These are phyloP conservation scores for Ericerus pela DNA, from an alignment of 1,140 invertebrate genomes.

Conservation along the genomic window DNA sequence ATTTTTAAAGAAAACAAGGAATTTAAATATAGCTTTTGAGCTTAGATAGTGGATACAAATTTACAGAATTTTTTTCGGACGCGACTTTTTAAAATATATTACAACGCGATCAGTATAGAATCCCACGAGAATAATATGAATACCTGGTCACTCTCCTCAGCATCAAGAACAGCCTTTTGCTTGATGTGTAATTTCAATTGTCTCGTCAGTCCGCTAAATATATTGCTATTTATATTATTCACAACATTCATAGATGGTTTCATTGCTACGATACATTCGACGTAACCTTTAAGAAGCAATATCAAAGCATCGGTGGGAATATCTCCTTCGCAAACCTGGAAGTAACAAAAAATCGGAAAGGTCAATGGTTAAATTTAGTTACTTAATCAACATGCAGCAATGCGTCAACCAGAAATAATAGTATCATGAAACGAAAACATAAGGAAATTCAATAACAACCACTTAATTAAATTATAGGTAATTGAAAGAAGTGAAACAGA, in stretches of 20 bases:
- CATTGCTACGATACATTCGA: neutral
- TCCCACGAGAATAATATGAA: no score
- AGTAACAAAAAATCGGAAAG: slow-evolving; percentile 17
- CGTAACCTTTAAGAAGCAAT: neutral
- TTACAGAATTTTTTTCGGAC: no score
- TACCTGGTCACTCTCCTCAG: no score
- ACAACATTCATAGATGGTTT: neutral
- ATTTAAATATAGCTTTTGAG: no score
- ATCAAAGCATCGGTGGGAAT: slow-evolving; percentile 37
- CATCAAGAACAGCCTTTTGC: neutral
- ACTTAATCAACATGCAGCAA: neutral
- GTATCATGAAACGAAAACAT: neutral
- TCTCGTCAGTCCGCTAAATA: neutral
- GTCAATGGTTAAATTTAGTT: neutral
- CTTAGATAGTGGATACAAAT: no score
- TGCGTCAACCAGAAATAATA: neutral
- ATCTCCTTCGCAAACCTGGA: slow-evolving; percentile 43
- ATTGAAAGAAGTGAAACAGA: neutral
- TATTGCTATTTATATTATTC: neutral
- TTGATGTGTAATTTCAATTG: slow-evolving; percentile 5
- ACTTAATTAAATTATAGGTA: neutral
- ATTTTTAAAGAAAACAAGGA: no score
- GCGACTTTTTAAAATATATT: no score
- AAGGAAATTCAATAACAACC: neutral
- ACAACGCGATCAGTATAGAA: no score